Base-by-base conservation (phyloP, 2,888 invertebrate genomes). In the Leistus spinibarbis region DNA sequence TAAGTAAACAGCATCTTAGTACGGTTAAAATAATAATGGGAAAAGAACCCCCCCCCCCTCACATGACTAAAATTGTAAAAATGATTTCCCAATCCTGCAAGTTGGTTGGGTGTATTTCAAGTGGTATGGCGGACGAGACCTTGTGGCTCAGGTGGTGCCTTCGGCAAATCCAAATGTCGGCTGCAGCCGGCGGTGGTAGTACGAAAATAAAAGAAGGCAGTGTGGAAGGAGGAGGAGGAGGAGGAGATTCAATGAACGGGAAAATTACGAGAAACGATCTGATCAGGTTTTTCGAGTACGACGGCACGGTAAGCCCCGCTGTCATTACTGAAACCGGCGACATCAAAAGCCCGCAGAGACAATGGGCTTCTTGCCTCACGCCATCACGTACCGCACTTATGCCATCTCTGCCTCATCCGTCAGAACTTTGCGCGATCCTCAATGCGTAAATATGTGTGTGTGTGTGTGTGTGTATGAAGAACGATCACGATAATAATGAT, bases 201-300 rank as follows among this genome's bases (percentile, higher is more conserved):
- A n/a, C n/a, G 40, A 60, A 60, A 60, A 60, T 19, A 57, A 57
- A 57, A 40, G n/a, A 66, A 68, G 23, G 23, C 56, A 23, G 16
- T 24, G 3, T 24, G 16, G 73, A 73, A 73, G 57, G 66, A 73
- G 56, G 72, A n/a, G n/a, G n/a, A 10, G 73, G 67, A 73, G 57
- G 66, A 73, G 40, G 40, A 79, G 77, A 79, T 79, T 79, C 80
- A 80, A 78, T 80, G 81, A 80, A 80, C 78, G 79, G 77, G 80
- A 80, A 81, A 81, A 81, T 81, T 80, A 80, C 79, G 60, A 60
- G 73, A 66, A 73, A 67, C 73, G 73, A 73, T 73, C 73, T 66
- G 73, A 73, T 73, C 73, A 73, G 66, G 66, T 73, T 71, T 40
- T 20, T 23, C 62, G 69, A 66, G 66, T 53, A 53, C 66, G 66